A percentile compares a stretch with the other conserved stretches of the same genome.
These are phyloP conservation scores for Urosaurus nigricauda DNA, from an alignment of 2,797 vertebrate species.

Conservation along the genomic window DNA sequence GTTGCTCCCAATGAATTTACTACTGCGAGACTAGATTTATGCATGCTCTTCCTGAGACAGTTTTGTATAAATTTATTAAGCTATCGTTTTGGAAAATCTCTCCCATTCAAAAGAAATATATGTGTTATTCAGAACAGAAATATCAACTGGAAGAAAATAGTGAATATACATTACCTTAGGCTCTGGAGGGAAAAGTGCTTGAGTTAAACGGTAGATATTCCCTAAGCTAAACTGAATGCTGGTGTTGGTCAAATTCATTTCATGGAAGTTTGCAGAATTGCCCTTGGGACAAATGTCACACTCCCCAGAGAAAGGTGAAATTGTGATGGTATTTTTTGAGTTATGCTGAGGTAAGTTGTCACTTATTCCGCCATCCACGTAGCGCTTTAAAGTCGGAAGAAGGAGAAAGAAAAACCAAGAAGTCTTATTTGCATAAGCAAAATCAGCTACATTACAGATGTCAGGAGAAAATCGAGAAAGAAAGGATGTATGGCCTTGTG, in stretches of 20 bases:
- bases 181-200: constrained; percentile 87
- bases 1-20: not conserved
- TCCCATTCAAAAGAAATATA: not conserved
- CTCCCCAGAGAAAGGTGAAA: constrained; percentile 93
- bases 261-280: constrained; percentile 87
- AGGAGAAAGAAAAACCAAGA: not conserved
- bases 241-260: constrained; percentile 86
- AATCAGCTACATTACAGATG: not conserved
- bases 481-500: not conserved
- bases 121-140: not conserved
- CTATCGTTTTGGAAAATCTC: not conserved
- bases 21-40: not conserved
- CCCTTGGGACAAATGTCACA: constrained; percentile 92
- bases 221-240: constrained; percentile 87
- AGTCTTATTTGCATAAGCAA: not conserved
- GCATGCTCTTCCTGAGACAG: not conserved
- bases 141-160: not conserved
- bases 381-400: constrained; percentile 80
- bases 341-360: constrained; percentile 87
- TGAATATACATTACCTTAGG: constrained; percentile 80
- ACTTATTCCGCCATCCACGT: constrained; percentile 90
- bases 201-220: constrained; percentile 85
- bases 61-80: not conserved
- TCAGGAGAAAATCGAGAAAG: not conserved
- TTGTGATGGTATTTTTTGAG: constrained; percentile 88